Base-by-base conservation (phyloP, 2,113 vertebrate genomes). In the Budorcas taxicolor region DNA sequence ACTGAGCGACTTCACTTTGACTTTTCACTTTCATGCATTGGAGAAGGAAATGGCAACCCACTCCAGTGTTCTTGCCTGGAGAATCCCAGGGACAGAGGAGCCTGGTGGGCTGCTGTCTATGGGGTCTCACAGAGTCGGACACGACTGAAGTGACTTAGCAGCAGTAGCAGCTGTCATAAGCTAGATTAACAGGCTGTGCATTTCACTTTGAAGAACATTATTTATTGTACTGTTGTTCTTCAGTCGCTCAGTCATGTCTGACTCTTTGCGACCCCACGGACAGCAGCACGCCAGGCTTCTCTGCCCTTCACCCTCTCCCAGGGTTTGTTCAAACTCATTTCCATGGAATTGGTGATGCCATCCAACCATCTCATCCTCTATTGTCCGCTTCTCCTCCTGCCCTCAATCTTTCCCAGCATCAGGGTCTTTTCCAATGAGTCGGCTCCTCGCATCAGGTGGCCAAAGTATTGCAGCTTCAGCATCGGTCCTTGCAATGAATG, bases 151-250 rank as follows among this genome's bases (percentile, higher is more conserved):
- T 2, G 45, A 45, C 45, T 45, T 45, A 45, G 45, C 45, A 45
- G 45, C 45, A 45, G 45, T 2, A 45, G 45, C 45, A 85, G 78
- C 87, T 91, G 47, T 92, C 90, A 94, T 87, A 95, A 60, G 67
- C 67, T 93, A 15, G 67, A 52, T 91, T 97, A 43, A 80, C 85
- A 43, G 2, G 31, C 43, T 29, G 76, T 84, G 23, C 86, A 67
- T 78, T 83, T 90, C 92, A 40, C 78, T 89, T 91, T 88, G 50
- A 87, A 60, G 50, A 21, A 84, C 55, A 52, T 87, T 97, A 94
- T 96, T 95, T 25, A 83, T 93, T 53, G 31, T 90, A 33, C 36
- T 43, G 12, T 13, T 25, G 36, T 13, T 40, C 21, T 43, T 76
- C 71, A 27, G 71, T 27, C 0, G 5, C 36, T 25, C 8, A 2